These are phyloP conservation scores for Hololepta plana DNA, from an alignment of 2,888 invertebrate genomes.

Conservation along the genomic window DNA sequence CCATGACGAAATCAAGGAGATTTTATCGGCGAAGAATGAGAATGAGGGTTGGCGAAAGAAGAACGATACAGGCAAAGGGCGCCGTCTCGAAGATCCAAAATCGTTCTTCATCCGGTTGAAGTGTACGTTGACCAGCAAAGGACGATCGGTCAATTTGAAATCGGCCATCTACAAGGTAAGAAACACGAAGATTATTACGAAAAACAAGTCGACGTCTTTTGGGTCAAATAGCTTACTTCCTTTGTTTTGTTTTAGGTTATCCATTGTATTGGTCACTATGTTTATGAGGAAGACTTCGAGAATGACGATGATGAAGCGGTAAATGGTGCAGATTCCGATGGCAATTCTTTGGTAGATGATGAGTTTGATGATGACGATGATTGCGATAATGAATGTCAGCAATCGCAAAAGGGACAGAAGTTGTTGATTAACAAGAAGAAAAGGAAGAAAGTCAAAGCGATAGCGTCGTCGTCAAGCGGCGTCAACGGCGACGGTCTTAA, in stretches of 20 bases:
- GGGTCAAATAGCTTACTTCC: not conserved
- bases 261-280: constrained; percentile 68
- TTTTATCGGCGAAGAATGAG: constrained; percentile 31
- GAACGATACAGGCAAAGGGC: constrained; percentile 1
- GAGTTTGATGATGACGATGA: too few relatives aligned
- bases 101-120: constrained; percentile 73
- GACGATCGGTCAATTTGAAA: constrained; percentile 88
- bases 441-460: constrained; percentile 3
- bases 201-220: not conserved
- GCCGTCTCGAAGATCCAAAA: constrained; percentile 29
- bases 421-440: too few relatives aligned
- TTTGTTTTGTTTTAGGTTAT: constrained; percentile 49
- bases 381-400: too few relatives aligned
- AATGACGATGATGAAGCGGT: constrained; percentile 13
- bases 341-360: too few relatives aligned
- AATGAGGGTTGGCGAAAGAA: too few relatives aligned
- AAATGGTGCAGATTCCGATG: too few relatives aligned
- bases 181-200: too few relatives aligned
- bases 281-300: constrained; percentile 18
- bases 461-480: constrained; percentile 8
- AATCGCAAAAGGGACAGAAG: too few relatives aligned
- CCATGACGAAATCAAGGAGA: constrained; percentile 69
- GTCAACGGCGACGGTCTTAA: constrained; percentile 16
- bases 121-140: constrained; percentile 86
- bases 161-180: constrained; percentile 88